These are phyloP conservation scores for Acanthornis magna DNA, from an alignment of 2,797 vertebrate species.

Conservation along the genomic window DNA sequence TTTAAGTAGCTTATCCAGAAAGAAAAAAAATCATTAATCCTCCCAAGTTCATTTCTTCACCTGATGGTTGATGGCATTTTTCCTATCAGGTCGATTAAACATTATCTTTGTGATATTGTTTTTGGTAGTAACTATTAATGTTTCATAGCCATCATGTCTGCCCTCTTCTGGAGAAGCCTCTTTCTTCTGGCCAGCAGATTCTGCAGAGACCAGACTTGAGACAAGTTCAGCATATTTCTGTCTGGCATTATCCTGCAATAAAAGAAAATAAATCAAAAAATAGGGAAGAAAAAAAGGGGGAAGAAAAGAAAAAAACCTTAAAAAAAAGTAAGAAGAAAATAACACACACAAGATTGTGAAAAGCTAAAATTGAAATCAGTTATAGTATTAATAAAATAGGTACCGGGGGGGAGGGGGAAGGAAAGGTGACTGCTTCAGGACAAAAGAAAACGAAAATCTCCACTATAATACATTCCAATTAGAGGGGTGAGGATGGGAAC, in stretches of 20 bases:
- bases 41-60: conserved; percentile 58
- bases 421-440: neutral
- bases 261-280: neutral
- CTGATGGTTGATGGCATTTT: conserved; percentile 87
- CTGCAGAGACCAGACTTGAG: conserved; percentile 74
- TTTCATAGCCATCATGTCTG: conserved; percentile 64
- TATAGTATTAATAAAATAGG: neutral
- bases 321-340: neutral
- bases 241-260: conserved; percentile 82
- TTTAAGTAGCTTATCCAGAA: neutral
- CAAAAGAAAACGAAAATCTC: neutral
- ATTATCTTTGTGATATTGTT: conserved; percentile 88
- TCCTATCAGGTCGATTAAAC: conserved; percentile 88
- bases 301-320: too few relatives aligned
- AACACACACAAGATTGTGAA: neutral
- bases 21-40: neutral
- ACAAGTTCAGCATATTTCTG: conserved; percentile 88
- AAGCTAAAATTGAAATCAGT: neutral
- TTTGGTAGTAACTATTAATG: conserved; percentile 79
- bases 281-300: fast-evolving
- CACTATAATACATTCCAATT: neutral
- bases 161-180: conserved; percentile 44
- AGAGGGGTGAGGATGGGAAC: neutral
- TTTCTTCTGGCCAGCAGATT: conserved; percentile 60
- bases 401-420: neutral